phyloP scores from a whole-genome alignment of 2,888 invertebrate genomes.

The Mermis nigrescens region DNA sequence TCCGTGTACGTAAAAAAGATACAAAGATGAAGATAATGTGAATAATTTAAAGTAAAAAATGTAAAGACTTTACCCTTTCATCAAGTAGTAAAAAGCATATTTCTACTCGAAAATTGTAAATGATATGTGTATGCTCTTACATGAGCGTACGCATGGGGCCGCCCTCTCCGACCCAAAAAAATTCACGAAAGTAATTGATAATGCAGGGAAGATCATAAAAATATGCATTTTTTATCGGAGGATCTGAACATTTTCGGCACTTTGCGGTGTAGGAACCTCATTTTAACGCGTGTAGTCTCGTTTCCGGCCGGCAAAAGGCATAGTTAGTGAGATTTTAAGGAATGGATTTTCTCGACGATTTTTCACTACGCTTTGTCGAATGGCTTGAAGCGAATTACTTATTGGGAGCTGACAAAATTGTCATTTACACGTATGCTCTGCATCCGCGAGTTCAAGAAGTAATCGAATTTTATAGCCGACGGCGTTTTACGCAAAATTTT shows the following conservation, averaged over 20 bases:
- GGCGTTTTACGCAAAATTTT: conserved; percentile 36
- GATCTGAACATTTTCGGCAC: too few relatives aligned
- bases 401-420: conserved; percentile 54
- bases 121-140: too few relatives aligned
- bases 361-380: conserved; percentile 69
- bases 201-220: neutral
- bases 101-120: too few relatives aligned
- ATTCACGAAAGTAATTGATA: neutral
- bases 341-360: conserved; percentile 69
- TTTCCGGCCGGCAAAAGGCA: too few relatives aligned
- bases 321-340: conserved; percentile 54
- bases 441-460: conserved; percentile 75
- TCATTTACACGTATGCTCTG: conserved; percentile 62
- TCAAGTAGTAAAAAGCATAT: too few relatives aligned
- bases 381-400: conserved; percentile 74
- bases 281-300: conserved; percentile 40
- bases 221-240: neutral
- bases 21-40: too few relatives aligned
- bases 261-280: too few relatives aligned
- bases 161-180: neutral
- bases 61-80: too few relatives aligned
- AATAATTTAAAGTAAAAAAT: too few relatives aligned
- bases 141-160: too few relatives aligned
- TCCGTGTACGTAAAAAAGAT: too few relatives aligned
- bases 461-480: conserved; percentile 42